Evolutionary conservation across 2,888 invertebrate genomes (phyloP).

Genomic region (Ypsolopha scabrella): DNA sequence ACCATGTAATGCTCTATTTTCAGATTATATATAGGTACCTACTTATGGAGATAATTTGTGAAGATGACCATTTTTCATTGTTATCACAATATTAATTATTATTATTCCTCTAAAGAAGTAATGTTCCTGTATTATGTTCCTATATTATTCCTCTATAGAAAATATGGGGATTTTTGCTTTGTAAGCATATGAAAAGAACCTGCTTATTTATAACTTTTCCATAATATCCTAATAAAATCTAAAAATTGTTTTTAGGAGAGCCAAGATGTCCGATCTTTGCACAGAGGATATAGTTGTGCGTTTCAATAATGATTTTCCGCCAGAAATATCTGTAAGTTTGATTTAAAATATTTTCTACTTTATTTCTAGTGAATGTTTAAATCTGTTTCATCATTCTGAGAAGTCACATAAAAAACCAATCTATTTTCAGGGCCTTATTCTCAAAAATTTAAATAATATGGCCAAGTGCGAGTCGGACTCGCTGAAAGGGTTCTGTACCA

Average conservation of each 20-base stretch:
- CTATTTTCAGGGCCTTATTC: not conserved
- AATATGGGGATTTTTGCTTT: no score
- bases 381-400: not conserved
- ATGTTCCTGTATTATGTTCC: no score
- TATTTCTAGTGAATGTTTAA: not conserved
- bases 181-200: no score
- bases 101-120: no score
- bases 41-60: no score
- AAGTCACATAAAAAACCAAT: not conserved
- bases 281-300: conserved; percentile 37
- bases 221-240: not conserved
- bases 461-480: not conserved
- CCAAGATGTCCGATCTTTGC: conserved; percentile 33
- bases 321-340: conserved; percentile 22
- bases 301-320: conserved; percentile 23
- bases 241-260: not conserved
- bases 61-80: no score
- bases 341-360: not conserved
- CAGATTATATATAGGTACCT: no score
- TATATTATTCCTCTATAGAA: no score
- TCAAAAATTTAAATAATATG: not conserved
- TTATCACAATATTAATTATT: no score
- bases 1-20: no score
- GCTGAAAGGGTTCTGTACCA: not conserved
- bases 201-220: no score